These are phyloP conservation scores for Orbicella faveolata DNA, from an alignment of 64 coral and sea anemone genomes.

Conservation along the genomic window DNA sequence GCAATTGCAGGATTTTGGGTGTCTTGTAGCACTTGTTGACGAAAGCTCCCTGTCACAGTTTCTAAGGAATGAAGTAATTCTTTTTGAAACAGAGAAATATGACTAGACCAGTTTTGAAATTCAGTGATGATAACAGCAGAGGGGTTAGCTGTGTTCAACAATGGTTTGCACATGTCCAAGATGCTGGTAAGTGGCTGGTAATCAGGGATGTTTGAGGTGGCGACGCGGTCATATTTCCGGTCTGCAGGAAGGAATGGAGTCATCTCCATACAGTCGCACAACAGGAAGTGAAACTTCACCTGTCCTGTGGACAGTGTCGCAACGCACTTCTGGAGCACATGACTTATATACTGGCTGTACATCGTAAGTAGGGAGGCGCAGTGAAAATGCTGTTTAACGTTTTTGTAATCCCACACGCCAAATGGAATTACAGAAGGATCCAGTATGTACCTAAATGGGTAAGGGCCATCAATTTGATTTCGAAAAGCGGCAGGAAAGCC, in stretches of 20 bases:
- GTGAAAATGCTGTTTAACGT: not conserved
- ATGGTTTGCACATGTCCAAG: constrained; percentile 2
- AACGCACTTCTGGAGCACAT: constrained; percentile 34
- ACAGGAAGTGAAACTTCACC: constrained; percentile 36
- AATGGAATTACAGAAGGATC: constrained; percentile 22
- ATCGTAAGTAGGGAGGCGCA: not conserved
- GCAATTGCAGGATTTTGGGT: not conserved
- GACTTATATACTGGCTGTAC: constrained; percentile 34
- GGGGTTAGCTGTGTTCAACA: constrained; percentile 7
- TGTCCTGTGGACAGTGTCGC: not conserved
- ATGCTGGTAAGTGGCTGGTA: constrained; percentile 4
- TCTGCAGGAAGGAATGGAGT: not conserved
- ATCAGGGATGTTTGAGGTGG: constrained; percentile 47
- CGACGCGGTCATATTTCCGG: constrained; percentile 20
- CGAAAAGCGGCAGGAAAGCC: not conserved
- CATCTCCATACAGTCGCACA: constrained; percentile 39
- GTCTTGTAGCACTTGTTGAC: constrained; percentile 12
- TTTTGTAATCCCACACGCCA: constrained; percentile 45
- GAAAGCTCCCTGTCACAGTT: not conserved
- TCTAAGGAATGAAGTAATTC: not conserved
- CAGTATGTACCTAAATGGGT: not conserved
- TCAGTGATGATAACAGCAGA: constrained; percentile 34
- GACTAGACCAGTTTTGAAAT: not conserved
- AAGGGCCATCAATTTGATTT: not conserved
- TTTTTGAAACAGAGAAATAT: not conserved